phyloP scores from a whole-genome alignment of 2,888 invertebrate genomes.

The Dysmachus trigonus region DNA sequence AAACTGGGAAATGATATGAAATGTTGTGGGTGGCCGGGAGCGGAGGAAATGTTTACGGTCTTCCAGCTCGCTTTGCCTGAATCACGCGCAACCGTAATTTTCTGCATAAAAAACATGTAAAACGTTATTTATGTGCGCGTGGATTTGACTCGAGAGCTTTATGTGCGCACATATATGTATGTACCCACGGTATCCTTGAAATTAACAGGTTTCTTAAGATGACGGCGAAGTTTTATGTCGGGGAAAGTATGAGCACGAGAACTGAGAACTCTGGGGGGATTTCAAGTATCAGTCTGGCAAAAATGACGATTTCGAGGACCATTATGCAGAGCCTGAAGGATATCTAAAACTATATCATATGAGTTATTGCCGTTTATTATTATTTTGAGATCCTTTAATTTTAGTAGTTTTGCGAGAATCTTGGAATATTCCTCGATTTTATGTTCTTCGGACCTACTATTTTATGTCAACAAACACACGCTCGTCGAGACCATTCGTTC shows the following conservation, averaged over 20 bases:
- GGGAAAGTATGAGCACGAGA: not conserved
- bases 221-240: not conserved
- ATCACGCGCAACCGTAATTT: constrained; percentile 24
- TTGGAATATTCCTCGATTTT: too few relatives aligned
- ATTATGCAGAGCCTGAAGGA: not conserved
- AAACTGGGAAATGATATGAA: constrained; percentile 4
- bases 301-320: not conserved
- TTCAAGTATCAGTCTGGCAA: not conserved
- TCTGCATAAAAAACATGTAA: constrained; percentile 17
- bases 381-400: too few relatives aligned
- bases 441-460: too few relatives aligned
- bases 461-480: too few relatives aligned
- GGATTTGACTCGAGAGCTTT: constrained; percentile 14
- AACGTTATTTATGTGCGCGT: constrained; percentile 8
- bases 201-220: constrained; percentile 25
- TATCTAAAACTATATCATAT: not conserved
- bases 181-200: not conserved
- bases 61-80: not conserved
- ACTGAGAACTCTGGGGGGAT: not conserved
- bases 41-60: not conserved
- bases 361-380: too few relatives aligned
- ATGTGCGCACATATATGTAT: not conserved
- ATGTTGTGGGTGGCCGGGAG: not conserved
- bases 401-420: too few relatives aligned
- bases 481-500: too few relatives aligned